Conservation (phyloP, 1,140 invertebrate species). For the Hestina assimilis region DNA sequence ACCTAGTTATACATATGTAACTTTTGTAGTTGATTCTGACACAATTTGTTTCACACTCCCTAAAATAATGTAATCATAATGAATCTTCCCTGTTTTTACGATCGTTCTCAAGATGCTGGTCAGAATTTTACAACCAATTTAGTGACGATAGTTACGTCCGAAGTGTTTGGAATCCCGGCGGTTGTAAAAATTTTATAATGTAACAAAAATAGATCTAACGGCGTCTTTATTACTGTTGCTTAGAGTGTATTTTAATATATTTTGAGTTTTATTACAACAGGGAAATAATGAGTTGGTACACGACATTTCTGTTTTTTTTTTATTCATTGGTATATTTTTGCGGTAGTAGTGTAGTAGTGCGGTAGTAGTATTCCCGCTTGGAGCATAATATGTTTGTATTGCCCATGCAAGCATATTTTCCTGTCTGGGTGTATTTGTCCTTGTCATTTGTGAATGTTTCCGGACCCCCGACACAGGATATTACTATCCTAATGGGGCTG, state of each 20-base stretch:
- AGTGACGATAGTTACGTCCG: constrained; percentile 24
- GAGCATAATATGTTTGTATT: no score
- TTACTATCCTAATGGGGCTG: no score
- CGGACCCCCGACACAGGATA: no score
- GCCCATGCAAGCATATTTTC: no score
- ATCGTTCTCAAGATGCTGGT: constrained; percentile 9
- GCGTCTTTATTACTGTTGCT: constrained; percentile 21
- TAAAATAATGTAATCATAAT: constrained; percentile 9
- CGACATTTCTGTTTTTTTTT: no score
- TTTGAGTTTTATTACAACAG: constrained; percentile 28
- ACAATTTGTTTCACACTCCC: neutral
- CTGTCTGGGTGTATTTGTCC: no score
- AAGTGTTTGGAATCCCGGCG: constrained; percentile 18
- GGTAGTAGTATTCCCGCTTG: no score
- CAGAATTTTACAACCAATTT: constrained; percentile 23
- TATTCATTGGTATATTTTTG: no score
- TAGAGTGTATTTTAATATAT: constrained; percentile 29
- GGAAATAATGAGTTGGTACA: constrained; percentile 25
- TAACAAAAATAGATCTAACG: constrained; percentile 36
- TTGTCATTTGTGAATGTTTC: no score
- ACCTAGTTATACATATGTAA: no score
- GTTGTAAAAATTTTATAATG: constrained; percentile 37
- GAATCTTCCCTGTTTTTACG: constrained; percentile 1
- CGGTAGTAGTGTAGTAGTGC: no score
- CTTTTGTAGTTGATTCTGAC: no score